These are phyloP conservation scores for Drosophila carrolli DNA, from an alignment of 1,140 invertebrate species.

Conservation along the genomic window DNA sequence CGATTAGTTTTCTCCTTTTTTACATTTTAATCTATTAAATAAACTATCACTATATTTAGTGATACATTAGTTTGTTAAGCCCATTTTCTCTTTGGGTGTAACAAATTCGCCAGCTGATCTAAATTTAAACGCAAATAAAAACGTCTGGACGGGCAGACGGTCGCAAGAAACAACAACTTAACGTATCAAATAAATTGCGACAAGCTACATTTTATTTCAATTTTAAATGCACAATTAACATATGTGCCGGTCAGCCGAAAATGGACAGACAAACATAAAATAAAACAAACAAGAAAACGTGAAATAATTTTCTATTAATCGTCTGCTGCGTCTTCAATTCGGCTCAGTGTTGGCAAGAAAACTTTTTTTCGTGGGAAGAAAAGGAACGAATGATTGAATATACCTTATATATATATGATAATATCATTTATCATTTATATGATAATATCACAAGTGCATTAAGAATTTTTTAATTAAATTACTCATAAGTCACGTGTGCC, in stretches of 20 bases:
- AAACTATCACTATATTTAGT: not conserved
- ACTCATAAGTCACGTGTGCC: not conserved
- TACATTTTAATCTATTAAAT: not conserved
- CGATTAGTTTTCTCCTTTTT: not conserved
- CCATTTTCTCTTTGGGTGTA: conserved; percentile 40
- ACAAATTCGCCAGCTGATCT: conserved; percentile 39
- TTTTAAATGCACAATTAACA: conserved; percentile 76
- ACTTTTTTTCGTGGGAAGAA: not conserved
- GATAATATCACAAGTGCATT: too few species aligned
- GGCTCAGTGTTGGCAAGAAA: conserved; percentile 17
- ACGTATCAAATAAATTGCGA: conserved; percentile 54
- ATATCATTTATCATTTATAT: not conserved
- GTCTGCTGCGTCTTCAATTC: conserved; percentile 26
- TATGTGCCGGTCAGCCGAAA: conserved; percentile 27
- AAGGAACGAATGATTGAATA: not conserved
- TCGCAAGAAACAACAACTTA: conserved; percentile 42
- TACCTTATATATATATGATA: not conserved
- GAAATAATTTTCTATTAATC: conserved; percentile 70
- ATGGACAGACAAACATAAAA: conserved; percentile 35
- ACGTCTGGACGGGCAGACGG: conserved; percentile 26
- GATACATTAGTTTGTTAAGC: not conserved
- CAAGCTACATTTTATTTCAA: conserved; percentile 72
- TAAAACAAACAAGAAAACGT: conserved; percentile 53
- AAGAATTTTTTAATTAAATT: not conserved
- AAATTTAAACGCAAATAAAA: conserved; percentile 71